Evolutionary conservation across 2,888 invertebrate species (phyloP), one percentile per base, ranked within the genome.

Genomic region (Drosophila barbarae): DNA sequence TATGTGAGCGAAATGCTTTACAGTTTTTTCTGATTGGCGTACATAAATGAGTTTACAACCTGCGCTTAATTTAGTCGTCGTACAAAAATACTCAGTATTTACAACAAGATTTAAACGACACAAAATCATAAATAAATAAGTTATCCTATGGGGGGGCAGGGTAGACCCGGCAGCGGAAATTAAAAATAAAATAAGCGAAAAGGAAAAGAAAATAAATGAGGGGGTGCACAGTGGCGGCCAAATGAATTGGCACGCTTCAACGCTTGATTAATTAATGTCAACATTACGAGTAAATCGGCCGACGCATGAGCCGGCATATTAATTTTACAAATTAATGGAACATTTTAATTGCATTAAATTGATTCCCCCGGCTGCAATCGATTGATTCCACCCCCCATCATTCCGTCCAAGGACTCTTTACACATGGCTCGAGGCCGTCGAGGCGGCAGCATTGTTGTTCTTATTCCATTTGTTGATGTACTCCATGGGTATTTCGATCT

Each of bases 381-480:
- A 47, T 47, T 47, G 46, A 47, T 47, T 47, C 46, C 30, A 18
- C 51, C 57, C 21, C 21, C 15, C 18, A 2, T 3, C 42, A 65
- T 39, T 28, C 30, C 12, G 57, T 42, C 44, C 52, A n/a, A 35
- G 30, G 46, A 21, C 36, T 15, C 36, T n/a, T 78, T 80, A 86
- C 55, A 87, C 87, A 64, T 86, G 81, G 60, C 87, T 87, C 78
- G 87, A 75, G 64, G 73, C 65, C 64, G 80, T 76, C 64, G 76
- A 67, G 56, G 75, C 55, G 49, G 78, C 72, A 71, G 85, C 88
- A 58, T 86, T 87, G 67, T 87, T 87, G 65, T 86, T 88, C 60
- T 87, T 87, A 41, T 87, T 74, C 88, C 87, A 87, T 84, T 87
- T 87, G 70, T 85, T 88, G 58, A 88, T 84, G 64, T 87, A 87